These are phyloP conservation scores for Tillus elongatus DNA, from an alignment of 2,888 invertebrate species.

Conservation along the genomic window DNA sequence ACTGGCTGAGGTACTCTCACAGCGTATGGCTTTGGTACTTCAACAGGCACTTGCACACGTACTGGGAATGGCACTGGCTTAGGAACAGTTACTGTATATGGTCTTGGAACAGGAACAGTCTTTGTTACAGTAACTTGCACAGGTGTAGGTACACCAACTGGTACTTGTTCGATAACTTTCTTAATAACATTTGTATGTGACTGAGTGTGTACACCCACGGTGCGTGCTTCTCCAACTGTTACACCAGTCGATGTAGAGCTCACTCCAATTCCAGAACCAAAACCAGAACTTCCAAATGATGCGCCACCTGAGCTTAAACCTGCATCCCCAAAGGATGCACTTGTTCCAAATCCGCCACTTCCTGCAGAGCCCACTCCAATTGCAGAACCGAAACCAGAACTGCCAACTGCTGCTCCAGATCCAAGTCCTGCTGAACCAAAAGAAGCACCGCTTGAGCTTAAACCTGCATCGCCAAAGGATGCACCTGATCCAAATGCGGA, in stretches of 20 bases:
- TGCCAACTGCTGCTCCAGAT: neutral
- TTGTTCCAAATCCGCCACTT: neutral
- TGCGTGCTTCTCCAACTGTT: neutral
- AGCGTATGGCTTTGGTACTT: conserved; percentile 31
- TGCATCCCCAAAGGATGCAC: neutral
- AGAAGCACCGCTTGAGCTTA: neutral
- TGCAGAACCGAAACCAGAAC: neutral
- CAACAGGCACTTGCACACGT: conserved; percentile 25
- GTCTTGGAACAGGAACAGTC: conserved; percentile 31
- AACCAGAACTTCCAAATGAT: neutral
- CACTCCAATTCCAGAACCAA: neutral
- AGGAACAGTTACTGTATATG: conserved; percentile 29
- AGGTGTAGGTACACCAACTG: conserved; percentile 33
- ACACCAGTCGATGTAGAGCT: neutral
- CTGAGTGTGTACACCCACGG: neutral
- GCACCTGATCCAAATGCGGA: neutral
- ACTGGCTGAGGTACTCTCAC: conserved; percentile 29
- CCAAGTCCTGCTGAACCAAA: neutral
- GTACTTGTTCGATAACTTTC: conserved; percentile 26
- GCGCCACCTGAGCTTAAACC: neutral
- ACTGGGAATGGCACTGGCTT: conserved; percentile 26
- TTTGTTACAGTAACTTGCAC: conserved; percentile 31
- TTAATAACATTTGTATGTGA: neutral
- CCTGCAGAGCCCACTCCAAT: neutral
- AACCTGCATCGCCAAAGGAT: conserved; percentile 1